phyloP scores from a whole-genome alignment of 2,888 invertebrate species.

The Portevinia maculata region DNA sequence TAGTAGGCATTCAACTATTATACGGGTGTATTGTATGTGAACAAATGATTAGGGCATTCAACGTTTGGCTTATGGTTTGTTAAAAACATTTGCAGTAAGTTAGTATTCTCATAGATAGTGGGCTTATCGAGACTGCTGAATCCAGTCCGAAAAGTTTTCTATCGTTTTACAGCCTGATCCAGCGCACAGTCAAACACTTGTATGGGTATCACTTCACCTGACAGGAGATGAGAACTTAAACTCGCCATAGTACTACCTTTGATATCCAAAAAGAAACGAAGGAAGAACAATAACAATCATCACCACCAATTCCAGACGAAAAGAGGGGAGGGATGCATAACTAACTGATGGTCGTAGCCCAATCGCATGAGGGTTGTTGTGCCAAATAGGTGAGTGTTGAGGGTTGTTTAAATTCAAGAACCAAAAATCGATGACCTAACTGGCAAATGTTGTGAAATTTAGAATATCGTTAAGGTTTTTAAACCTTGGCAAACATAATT shows the following conservation, averaged over 20 bases:
- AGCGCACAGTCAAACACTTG: neutral
- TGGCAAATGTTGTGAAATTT: constrained; percentile 13
- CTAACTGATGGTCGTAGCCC: constrained; percentile 32
- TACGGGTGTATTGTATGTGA: too few relatives aligned
- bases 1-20: too few relatives aligned
- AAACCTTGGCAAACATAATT: too few relatives aligned
- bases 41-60: neutral
- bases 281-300: neutral
- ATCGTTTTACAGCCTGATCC: neutral
- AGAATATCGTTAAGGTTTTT: too few relatives aligned
- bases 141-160: constrained; percentile 3
- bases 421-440: constrained; percentile 14
- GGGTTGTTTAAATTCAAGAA: constrained; percentile 18
- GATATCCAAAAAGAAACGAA: neutral
- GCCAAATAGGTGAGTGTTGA: constrained; percentile 45
- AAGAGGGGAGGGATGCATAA: neutral
- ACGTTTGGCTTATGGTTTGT: neutral
- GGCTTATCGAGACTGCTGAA: neutral
- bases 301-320: neutral
- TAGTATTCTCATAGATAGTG: neutral
- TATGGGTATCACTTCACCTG: neutral
- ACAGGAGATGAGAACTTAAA: neutral
- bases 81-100: neutral
- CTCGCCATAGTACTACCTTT: neutral
- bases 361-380: constrained; percentile 36